phyloP scores from a whole-genome alignment of 2,888 invertebrate species.

The Eilema sororculum region DNA sequence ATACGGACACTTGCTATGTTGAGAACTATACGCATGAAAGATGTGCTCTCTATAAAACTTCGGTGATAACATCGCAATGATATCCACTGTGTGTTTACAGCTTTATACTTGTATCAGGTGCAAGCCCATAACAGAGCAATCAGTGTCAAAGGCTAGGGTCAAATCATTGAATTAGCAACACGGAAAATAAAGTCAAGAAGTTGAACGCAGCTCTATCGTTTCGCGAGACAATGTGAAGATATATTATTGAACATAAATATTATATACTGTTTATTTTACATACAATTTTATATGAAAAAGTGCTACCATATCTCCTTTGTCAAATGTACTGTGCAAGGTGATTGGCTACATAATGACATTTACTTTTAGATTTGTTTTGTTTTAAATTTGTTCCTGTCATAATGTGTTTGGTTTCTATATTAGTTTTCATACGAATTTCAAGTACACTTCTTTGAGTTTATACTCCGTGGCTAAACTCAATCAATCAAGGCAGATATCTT shows the following conservation, averaged over 20 bases:
- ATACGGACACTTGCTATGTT: not conserved
- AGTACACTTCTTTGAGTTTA: not conserved
- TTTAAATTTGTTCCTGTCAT: too few relatives aligned
- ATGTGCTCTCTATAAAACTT: not conserved
- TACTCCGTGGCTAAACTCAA: not conserved
- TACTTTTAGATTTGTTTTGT: too few relatives aligned
- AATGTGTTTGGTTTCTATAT: not conserved
- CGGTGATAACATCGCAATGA: not conserved
- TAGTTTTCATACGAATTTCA: not conserved
- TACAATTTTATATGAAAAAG: too few relatives aligned
- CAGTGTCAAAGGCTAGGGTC: not conserved
- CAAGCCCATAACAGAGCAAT: not conserved
- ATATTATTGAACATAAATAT: too few relatives aligned
- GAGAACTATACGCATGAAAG: too few relatives aligned
- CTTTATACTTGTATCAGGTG: not conserved
- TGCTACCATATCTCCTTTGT: too few relatives aligned
- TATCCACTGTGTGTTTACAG: not conserved
- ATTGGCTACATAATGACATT: too few relatives aligned
- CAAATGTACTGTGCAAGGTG: too few relatives aligned
- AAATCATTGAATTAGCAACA: not conserved
- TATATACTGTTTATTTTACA: too few relatives aligned
- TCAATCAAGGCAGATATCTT: not conserved
- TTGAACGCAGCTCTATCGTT: not conserved
- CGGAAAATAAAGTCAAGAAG: not conserved
- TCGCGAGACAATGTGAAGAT: not conserved